These are phyloP conservation scores for honey bee (Apis mellifera) DNA, from an alignment of 1,140 invertebrate species.

Conservation along the genomic window Amel_HAv3.1 CM009934.2:9405501-9406000, in stretches of 20 bases:
- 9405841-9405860: too few species aligned
- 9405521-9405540: too few species aligned
- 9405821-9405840: too few species aligned
- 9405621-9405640: neutral
- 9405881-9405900: too few species aligned
- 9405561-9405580: too few species aligned
- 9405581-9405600: too few species aligned
- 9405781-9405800: neutral
- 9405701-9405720: neutral
- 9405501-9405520: too few species aligned
- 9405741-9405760: neutral
- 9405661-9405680: neutral
- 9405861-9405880: too few species aligned
- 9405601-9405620: too few species aligned
- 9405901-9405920: neutral
- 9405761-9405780: neutral
- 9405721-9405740: neutral
- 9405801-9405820: too few species aligned
- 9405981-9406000: neutral
- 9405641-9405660: neutral
- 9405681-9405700: neutral
- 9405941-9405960: too few species aligned
- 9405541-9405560: neutral
- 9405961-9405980: neutral
- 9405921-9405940: neutral